Evolutionary conservation across 2,888 invertebrate species (phyloP), one percentile per base, ranked within the genome.

Genomic region (Zootermopsis nevadensis): DNA sequence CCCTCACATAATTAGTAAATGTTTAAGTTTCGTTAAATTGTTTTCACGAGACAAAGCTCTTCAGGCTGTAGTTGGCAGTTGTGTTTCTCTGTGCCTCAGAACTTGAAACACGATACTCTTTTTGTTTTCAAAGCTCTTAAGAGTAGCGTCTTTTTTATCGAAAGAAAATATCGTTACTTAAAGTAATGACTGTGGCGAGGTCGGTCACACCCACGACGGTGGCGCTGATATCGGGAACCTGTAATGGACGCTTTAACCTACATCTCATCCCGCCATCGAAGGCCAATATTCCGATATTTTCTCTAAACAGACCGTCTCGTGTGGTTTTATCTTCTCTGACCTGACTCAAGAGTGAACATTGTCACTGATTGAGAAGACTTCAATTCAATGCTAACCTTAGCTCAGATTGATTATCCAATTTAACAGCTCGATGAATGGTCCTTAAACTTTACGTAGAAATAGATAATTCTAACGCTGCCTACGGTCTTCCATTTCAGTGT

Each of bases 331-430:
- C 60, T 60, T 60, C 60, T 60, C 60, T 60, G 19, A 48, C 60
- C 27, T 60, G 60, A 4, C 60, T 27, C n/a, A 60, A 60, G 60
- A n/a, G 60, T 0, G 60, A 60, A 60, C 60, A 60, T 27, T 1
- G 22, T 27, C 60, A 27, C 60, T 60, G 60, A 60, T 60, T 60
- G 60, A 1, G 27, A 12, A 19, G 60, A 27, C n/a, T 27, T n/a
- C n/a, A n/a, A 60, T 60, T 60, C 60, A 27, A 27, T 60, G n/a
- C n/a, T 15, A 27, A n/a, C n/a, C 4, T 4, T 27, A 27, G 15
- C 60, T n/a, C 60, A 60, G 60, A 60, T 60, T 60, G 60, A 60
- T 60, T 60, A 60, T 60, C 60, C 60, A 60, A 60, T 60, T 60
- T 60, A 27, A 60, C 48, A 48, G 48, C 48, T 48, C 15, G 48